A percentile compares a stretch with the other conserved stretches of the same genome.
Evolutionary conservation across 2,113 vertebrate genomes (phyloP).

Genomic region (Pleuronectes platessa): DNA sequence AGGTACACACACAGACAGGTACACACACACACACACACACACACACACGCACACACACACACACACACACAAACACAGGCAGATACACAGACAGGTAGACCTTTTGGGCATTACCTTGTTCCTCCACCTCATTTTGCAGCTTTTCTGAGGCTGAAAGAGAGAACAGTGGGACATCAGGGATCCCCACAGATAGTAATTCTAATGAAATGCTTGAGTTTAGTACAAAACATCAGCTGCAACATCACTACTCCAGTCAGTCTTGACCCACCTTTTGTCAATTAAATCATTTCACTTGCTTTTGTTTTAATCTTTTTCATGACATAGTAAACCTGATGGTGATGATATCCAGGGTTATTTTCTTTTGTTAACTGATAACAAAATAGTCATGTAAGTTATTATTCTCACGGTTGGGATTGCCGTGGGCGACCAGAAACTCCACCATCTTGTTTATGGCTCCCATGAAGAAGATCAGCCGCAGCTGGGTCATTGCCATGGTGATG

Average conservation of each 20-base stretch:
- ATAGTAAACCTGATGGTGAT: not conserved
- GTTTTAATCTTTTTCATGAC: not conserved
- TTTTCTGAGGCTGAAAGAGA: slow-evolving; percentile 71
- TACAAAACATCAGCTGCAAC: not conserved
- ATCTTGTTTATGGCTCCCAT: slow-evolving; percentile 93
- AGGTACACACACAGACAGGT: too few species aligned
- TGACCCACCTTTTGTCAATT: not conserved
- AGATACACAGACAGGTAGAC: not conserved
- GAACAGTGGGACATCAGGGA: slow-evolving; percentile 18
- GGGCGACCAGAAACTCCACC: slow-evolving; percentile 84
- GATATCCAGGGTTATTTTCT: not conserved
- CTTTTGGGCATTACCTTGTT: slow-evolving; percentile 66
- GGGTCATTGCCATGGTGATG: slow-evolving; percentile 89
- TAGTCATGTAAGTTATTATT: not conserved
- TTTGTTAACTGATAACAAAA: not conserved
- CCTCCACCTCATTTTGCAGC: slow-evolving; percentile 56
- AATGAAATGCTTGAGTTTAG: not conserved
- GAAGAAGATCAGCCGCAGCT: slow-evolving; percentile 90
- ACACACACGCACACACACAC: too few species aligned
- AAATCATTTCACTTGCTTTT: not conserved
- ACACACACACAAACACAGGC: too few species aligned
- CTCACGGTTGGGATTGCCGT: slow-evolving; percentile 71
- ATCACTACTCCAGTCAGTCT: not conserved
- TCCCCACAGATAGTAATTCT: not conserved
- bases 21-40: too few species aligned